Evolutionary conservation across 2,888 invertebrate genomes (phyloP), one percentile per base, ranked within the genome.

Genomic region (Chrysomela aeneicollis): DNA sequence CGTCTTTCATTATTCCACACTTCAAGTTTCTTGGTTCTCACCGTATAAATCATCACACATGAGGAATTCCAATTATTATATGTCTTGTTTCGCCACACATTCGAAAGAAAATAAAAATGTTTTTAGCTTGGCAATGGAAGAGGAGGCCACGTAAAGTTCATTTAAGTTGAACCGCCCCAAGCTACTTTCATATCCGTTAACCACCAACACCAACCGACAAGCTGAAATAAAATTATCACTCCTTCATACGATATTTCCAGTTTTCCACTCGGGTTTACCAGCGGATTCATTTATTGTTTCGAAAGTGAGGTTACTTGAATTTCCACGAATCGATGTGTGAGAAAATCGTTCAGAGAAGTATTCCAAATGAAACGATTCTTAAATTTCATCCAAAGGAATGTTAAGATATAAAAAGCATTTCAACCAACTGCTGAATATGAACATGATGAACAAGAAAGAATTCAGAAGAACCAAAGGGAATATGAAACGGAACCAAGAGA

Each of bases 351-450:
- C 61, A 65, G 60, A 59, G 49, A 60, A n/a, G n/a, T 50, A 53
- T 66, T 62, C 59, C 59, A 50, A 60, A 60, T 57, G 70, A 67
- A 70, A 73, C 68, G 65, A 69, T 26, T 5, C 6, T 6, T 26
- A 3, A 26, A 26, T 26, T 26, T 6, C 26, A 26, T 6, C n/a
- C n/a, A n/a, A n/a, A n/a, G n/a, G n/a, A n/a, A n/a, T n/a, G n/a
- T n/a, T n/a, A n/a, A n/a, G n/a, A n/a, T n/a, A n/a, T n/a, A n/a
- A n/a, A n/a, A n/a, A n/a, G n/a, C n/a, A n/a, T n/a, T n/a, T n/a
- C n/a, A n/a, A n/a, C n/a, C n/a, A n/a, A n/a, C n/a, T n/a, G n/a
- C n/a, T n/a, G n/a, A n/a, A n/a, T n/a, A n/a, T n/a, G n/a, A n/a
- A n/a, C n/a, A n/a, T n/a, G n/a, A n/a, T n/a, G n/a, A n/a, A n/a